Evolutionary conservation across 2,113 vertebrate genomes (phyloP), one percentile per base, ranked within the genome.

Genomic region (Diphyllodes magnificus): DNA sequence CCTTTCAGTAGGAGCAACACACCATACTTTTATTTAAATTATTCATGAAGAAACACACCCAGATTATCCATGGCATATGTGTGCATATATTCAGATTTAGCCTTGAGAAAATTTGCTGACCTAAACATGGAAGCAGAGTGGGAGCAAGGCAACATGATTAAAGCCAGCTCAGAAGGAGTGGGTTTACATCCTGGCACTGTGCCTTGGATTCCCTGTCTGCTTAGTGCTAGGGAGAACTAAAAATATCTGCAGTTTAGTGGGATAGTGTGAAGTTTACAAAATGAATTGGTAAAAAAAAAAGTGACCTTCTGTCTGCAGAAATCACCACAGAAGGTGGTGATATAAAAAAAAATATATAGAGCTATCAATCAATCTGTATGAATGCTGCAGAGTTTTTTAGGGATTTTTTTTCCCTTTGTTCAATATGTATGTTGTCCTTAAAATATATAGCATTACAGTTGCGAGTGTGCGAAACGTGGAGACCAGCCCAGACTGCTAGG

Each of bases 31-130:
- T 65, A 57, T 79, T 61, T 76, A 69, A 87, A 91, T 92, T 95
- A 86, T 93, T 95, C 40, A 61, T 90, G 76, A 63, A 85, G 75
- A 76, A 81, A 37, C 39, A n/a, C 39, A 56, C 54, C 15, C 45
- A 27, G 73, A 40, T 81, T 86, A 66, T 90, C 72, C n/a, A 4
- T 6, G 16, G 69, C 40, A 23, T 64, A 69, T 72, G 57, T 57
- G 75, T 83, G 44, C 56, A 8, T 42, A 25, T 59, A 54, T 92
- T 92, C 69, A 81, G 49, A 78, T 94, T 66, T 92, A 92, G 82
- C 56, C 45, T 79, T 63, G 71, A 88, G 92, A 89, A 96, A 90
- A 92, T 88, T 75, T 68, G 83, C 96, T 97, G 94, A 90, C 79
- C 90, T 90, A 88, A 83, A 90, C 72, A 47, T 40, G 64, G 60